Percentiles rank a stretch among this genome's conserved stretches.
Conservation (phyloP, 2,888 invertebrate genomes). For the Notodonta ziczac region DNA sequence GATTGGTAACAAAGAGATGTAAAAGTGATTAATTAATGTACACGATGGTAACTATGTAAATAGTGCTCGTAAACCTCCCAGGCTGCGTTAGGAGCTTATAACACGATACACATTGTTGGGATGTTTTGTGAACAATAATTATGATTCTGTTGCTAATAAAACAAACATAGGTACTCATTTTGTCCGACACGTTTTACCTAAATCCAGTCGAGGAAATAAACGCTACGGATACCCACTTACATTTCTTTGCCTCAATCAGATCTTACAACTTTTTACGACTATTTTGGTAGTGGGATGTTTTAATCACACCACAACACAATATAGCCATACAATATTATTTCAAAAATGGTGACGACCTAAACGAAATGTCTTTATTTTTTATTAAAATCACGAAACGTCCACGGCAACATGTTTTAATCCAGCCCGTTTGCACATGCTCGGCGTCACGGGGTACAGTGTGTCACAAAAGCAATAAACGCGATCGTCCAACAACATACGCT, state of each 20-base stretch:
- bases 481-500: conserved; percentile 72
- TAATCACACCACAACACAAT: too few species aligned
- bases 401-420: background rate
- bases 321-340: too few species aligned
- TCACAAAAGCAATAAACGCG: conserved; percentile 64
- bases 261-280: background rate
- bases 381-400: background rate
- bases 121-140: conserved; percentile 17
- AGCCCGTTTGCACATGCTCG: background rate
- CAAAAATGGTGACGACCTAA: background rate
- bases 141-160: too few species aligned
- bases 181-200: too few species aligned
- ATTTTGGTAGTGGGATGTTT: background rate
- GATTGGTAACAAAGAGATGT: conserved; percentile 49
- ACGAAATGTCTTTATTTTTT: background rate
- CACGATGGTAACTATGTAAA: conserved; percentile 60
- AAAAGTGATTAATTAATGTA: conserved; percentile 64
- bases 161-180: too few species aligned
- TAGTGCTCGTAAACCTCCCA: conserved; percentile 58
- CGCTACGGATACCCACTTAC: background rate
- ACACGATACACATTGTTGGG: conserved; percentile 38
- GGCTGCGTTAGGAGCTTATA: conserved; percentile 43
- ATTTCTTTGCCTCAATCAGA: background rate
- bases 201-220: too few species aligned
- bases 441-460: conserved; percentile 22